Evolutionary conservation across 2,797 vertebrate genomes (phyloP).

Genomic region (Margarornis squamiger): DNA sequence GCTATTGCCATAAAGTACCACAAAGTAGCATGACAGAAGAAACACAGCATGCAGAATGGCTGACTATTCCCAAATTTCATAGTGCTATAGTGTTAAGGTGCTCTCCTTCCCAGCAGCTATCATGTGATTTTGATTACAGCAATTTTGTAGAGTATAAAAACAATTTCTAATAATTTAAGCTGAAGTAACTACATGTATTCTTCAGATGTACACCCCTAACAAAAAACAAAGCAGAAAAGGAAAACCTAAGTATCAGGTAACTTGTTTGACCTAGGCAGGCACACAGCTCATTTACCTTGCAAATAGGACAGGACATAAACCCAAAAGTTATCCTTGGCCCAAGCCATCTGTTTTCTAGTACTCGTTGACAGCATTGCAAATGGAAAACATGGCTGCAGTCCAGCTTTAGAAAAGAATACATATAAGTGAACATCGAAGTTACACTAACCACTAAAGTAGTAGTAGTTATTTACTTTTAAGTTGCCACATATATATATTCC

Average conservation of each 20-base stretch:
- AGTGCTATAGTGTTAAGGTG: background rate
- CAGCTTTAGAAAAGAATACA: constrained; percentile 78
- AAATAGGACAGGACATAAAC: constrained; percentile 99
- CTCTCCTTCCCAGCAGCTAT: background rate
- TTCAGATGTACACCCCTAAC: background rate
- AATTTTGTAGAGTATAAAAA: background rate
- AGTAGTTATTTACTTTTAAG: background rate
- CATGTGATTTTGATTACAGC: background rate
- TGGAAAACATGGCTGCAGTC: constrained; percentile 99
- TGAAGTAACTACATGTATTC: background rate
- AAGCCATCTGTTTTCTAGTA: constrained; percentile 98
- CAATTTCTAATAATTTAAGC: background rate
- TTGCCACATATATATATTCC: background rate
- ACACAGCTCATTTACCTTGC: constrained; percentile 84
- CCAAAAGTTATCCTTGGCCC: constrained; percentile 98
- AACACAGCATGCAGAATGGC: background rate
- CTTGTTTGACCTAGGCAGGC: background rate
- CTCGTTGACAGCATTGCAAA: constrained; percentile 94
- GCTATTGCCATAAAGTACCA: background rate
- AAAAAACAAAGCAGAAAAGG: background rate
- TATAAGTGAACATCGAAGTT: background rate
- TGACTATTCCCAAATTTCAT: background rate
- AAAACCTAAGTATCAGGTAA: background rate
- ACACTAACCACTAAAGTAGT: background rate
- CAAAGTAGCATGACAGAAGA: background rate